Base-by-base conservation (phyloP, 2,113 vertebrate species). In the Hyperopisus bebe region DNA sequence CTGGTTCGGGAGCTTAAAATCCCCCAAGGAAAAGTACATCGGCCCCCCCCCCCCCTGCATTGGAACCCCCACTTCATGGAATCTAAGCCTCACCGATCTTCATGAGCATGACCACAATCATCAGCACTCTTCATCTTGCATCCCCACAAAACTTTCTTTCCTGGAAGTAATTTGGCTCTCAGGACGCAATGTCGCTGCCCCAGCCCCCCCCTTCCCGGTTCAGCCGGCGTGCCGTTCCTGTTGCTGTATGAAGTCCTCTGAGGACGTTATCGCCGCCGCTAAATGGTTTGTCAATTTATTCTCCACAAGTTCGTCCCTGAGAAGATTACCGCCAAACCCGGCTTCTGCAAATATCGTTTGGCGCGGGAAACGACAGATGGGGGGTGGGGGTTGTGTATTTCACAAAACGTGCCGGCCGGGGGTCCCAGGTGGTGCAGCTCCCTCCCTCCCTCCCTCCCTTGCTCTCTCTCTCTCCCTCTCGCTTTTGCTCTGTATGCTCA, bases 221-320 rank as follows among this genome's bases (percentile, higher is more conserved):
- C 10, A 10, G 70, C 88, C 53, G 21, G 7, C 42, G 31, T 17
- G 88, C 62, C 46, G 24, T 80, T 50, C 42, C 48, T 39, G 17
- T 55, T n/a, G 31, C 86, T 58, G 3, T 74, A 55, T 27, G 13
- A 83, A 53, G 17, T 39, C 9, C 44, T 50, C 85, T 2, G 48
- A 80, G 70, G 35, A 19, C 19, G 27, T 44, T 74, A 58, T 53
- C 70, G 10, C 74, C n/a, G n/a, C 50, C 15, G 21, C 48, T 89
- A 55, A 89, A 89, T 55, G 70, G 74, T 74, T 44, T 82, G 74
- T 42, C 88, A 89, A 42, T 80, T 89, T 27, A 89, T 89, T 55
- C 46, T 51, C 88, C 35, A 50, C 86, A 88, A 21, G 86, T 62
- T 62, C 21, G 35, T 88, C 86, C 53, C 51, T 58, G 51, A 88